Base-by-base conservation (phyloP, 2,888 invertebrate genomes). In the Drosophila nr. fundita region DNA sequence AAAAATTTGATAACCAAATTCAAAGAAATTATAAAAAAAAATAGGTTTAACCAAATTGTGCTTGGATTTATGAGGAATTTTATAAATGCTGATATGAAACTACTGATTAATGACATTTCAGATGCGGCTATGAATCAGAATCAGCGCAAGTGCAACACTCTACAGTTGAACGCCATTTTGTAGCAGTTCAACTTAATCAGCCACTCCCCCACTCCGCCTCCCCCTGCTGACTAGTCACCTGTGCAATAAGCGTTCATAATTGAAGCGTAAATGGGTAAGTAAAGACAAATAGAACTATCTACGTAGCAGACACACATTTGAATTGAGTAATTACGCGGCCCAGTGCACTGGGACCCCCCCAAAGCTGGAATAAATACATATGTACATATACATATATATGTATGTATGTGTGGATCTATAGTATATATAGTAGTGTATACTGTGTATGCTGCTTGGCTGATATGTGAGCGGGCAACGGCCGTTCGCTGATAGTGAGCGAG, bases 251-350 rank as follows among this genome's bases (percentile, higher is more conserved):
- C 75, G 50, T 54, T 64, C 61, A 58, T 75, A 79, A 78, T 84
- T 80, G 88, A 85, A 83, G 82, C 69, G 82, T 73, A 77, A 83
- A 73, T 57, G 24, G 6, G 24, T 48, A 55, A 8, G 34, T 10
- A 68, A 63, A 65, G 21, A 73, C 64, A 76, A 68, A 69, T 63
- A 62, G 24, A 82, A 68, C 53, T 75, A 74, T 78, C 79, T 67
- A 78, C 48, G 61, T 58, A 64, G 54, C 73, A 21, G 21, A 53
- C 73, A 64, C 65, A 66, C 58, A 63, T 64, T 68, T 73, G 68
- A 76, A 83, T 80, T 87, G 75, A 86, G 81, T 76, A 84, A 84
- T 86, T 86, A 85, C 70, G 63, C 54, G 58, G 36, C 60, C 15
- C 57, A 73, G 76, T 80, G 63, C 77, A 68, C 30, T 55, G 64